phyloP scores from a whole-genome alignment of 1,140 invertebrate species.

The Bombus superbus region DNA sequence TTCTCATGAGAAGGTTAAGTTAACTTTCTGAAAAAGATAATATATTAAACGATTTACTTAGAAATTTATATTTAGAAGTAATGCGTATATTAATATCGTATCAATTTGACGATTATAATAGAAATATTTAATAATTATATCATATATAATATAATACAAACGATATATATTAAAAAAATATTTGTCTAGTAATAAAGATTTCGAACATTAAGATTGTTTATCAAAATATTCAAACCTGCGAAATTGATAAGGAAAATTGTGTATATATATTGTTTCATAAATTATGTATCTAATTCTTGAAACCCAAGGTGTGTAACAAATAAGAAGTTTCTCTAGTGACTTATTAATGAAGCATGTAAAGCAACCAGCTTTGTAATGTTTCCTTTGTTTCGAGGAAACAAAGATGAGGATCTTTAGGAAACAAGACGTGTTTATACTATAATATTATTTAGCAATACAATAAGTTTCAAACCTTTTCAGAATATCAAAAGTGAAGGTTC shows the following conservation, averaged over 20 bases:
- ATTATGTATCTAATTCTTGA: slow-evolving; percentile 5
- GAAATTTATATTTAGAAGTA: not conserved
- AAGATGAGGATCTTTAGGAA: not conserved
- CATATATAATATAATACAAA: too few relatives aligned
- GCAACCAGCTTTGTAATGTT: not conserved
- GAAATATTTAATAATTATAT: not conserved
- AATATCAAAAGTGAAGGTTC: slow-evolving; percentile 6
- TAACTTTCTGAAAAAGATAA: not conserved
- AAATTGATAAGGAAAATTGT: not conserved
- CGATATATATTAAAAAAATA: not conserved
- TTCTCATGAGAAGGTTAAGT: not conserved
- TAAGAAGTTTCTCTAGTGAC: not conserved
- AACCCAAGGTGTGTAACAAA: not conserved
- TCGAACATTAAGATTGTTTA: too few relatives aligned
- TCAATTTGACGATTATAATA: not conserved
- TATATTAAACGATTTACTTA: not conserved
- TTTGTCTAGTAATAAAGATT: not conserved
- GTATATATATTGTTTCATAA: not conserved
- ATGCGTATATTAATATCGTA: not conserved
- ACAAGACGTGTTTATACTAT: not conserved
- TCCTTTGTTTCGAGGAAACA: not conserved
- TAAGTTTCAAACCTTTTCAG: not conserved
- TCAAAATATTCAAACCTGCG: not conserved
- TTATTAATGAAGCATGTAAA: slow-evolving; percentile 12
- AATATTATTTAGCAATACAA: not conserved